Conservation (phyloP, 2,888 invertebrate species). For the Drosophila ezoana region DNA sequence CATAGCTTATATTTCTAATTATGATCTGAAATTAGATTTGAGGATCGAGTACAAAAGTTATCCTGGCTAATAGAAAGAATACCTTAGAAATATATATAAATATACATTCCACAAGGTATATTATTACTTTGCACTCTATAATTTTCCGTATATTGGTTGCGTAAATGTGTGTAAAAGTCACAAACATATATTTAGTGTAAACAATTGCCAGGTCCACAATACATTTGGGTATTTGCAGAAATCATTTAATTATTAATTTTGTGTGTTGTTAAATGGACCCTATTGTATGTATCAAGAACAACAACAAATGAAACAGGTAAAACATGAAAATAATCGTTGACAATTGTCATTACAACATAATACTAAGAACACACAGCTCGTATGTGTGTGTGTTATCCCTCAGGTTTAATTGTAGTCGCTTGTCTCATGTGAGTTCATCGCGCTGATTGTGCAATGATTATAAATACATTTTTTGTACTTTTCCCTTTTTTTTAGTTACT, state of each 20-base stretch:
- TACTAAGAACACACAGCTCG: constrained; percentile 16
- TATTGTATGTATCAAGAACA: constrained; percentile 17
- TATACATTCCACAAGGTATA: no score
- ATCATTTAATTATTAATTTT: constrained; percentile 20
- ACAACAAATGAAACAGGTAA: constrained; percentile 3
- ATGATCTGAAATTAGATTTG: neutral
- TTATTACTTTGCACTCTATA: no score
- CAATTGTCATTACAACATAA: constrained; percentile 35
- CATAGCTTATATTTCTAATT: neutral
- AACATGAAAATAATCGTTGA: constrained; percentile 38
- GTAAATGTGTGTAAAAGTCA: no score
- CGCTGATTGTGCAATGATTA: constrained; percentile 47
- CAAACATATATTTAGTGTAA: neutral
- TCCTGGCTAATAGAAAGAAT: no score
- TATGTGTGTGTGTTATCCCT: constrained; percentile 1
- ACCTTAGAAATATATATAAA: no score
- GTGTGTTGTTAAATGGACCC: constrained; percentile 23
- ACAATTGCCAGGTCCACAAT: neutral
- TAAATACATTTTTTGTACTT: constrained; percentile 40
- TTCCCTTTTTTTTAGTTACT: constrained; percentile 9
- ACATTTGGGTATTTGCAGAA: neutral
- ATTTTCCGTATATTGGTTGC: no score
- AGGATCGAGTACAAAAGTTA: no score
- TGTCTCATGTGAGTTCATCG: constrained; percentile 27
- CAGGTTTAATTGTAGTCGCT: constrained; percentile 16